phyloP scores from a whole-genome alignment of 2,113 vertebrate species.

The Tangachromis dhanisi region DNA sequence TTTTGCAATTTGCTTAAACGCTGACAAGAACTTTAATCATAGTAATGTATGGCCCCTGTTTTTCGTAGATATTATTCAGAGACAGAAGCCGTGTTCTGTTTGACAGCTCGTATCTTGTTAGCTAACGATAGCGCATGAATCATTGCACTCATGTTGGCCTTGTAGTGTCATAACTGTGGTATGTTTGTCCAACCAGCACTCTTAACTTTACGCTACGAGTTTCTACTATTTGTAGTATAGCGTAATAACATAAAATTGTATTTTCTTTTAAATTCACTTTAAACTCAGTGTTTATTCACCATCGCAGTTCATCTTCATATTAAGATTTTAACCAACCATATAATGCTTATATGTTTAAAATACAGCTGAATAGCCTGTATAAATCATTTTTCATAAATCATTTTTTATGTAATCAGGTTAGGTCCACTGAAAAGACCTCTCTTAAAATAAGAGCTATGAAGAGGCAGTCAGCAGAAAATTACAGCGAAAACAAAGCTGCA shows the following conservation, averaged over 20 bases:
- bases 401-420: background rate
- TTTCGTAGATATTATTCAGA: background rate
- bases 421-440: background rate
- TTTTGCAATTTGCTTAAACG: background rate
- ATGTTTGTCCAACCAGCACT: background rate
- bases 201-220: background rate
- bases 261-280: background rate
- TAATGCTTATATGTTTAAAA: background rate
- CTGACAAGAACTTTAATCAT: accelerated
- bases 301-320: constrained; percentile 50
- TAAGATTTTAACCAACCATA: background rate
- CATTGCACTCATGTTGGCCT: constrained; percentile 8
- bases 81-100: accelerated
- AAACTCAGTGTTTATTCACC: background rate
- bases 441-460: background rate
- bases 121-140: background rate
- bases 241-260: background rate
- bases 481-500: background rate
- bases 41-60: accelerated
- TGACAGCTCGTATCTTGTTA: background rate
- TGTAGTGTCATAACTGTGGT: background rate
- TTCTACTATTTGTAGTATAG: background rate
- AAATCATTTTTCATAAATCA: background rate
- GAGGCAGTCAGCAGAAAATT: background rate
- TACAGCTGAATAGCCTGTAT: background rate